Conservation (phyloP, 64 coral and sea anemone species). For the Montipora cactus region DNA sequence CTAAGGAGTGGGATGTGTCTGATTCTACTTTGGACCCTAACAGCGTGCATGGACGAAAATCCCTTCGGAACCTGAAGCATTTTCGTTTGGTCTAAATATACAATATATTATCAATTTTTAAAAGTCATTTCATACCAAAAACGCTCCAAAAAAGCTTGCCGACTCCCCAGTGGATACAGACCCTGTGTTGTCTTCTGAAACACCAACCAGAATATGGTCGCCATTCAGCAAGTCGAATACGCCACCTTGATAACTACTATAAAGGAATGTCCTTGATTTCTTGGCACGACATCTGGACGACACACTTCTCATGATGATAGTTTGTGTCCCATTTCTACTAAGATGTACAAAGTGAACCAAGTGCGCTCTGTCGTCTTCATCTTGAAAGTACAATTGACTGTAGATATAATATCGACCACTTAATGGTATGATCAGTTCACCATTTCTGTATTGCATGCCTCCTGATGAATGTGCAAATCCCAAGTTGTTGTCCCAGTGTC, state of each 20-base stretch:
- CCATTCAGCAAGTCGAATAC: constrained; percentile 75
- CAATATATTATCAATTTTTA: neutral
- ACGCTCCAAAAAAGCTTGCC: constrained; percentile 92
- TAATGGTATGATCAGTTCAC: constrained; percentile 75
- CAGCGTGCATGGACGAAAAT: neutral
- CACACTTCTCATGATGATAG: constrained; percentile 84
- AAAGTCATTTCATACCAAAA: constrained; percentile 72
- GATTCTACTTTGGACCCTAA: neutral
- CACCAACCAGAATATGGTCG: constrained; percentile 70
- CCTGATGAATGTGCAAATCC: constrained; percentile 70
- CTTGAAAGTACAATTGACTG: constrained; percentile 91
- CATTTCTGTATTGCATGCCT: constrained; percentile 80
- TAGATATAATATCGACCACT: constrained; percentile 86
- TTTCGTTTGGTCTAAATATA: neutral
- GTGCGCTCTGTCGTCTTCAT: constrained; percentile 40
- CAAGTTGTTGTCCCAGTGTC: constrained; percentile 68
- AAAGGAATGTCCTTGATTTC: constrained; percentile 61
- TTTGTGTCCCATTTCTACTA: constrained; percentile 58
- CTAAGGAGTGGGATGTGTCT: too few relatives aligned
- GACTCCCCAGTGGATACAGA: constrained; percentile 66
- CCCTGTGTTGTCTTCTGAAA: constrained; percentile 49
- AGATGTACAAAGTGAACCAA: constrained; percentile 84
- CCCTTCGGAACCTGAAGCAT: neutral
- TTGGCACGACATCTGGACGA: constrained; percentile 66
- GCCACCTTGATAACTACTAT: constrained; percentile 93